Percentiles rank a stretch among this genome's conserved stretches.
phyloP scores from a whole-genome alignment of 2,888 invertebrate species.

The Polydrusus tereticollis region DNA sequence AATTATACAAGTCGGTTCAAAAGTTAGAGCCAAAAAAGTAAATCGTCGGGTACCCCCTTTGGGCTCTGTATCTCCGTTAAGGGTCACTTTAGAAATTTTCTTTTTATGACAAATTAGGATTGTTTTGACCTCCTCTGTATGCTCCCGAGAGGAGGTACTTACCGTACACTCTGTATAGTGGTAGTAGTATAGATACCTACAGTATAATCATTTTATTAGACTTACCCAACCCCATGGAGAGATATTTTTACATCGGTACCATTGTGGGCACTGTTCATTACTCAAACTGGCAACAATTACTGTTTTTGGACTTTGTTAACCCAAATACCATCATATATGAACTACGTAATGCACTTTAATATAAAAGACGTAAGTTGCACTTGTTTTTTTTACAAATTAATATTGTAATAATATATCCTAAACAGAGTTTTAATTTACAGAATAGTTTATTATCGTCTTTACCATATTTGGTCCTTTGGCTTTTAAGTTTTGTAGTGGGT shows the following conservation, averaged over 20 bases:
- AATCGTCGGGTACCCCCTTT: too few relatives aligned
- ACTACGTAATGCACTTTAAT: constrained; percentile 33
- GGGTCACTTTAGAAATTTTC: too few relatives aligned
- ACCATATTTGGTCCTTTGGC: constrained; percentile 81
- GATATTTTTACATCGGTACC: constrained; percentile 20
- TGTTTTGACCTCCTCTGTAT: too few relatives aligned
- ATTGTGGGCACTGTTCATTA: constrained; percentile 25
- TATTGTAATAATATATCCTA: not conserved
- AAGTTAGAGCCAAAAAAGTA: too few relatives aligned
- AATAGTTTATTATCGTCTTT: constrained; percentile 78
- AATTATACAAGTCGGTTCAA: too few relatives aligned
- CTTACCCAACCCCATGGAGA: constrained; percentile 18
- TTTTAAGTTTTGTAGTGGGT: constrained; percentile 79
- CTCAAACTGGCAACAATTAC: constrained; percentile 11
- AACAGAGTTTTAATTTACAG: constrained; percentile 48
- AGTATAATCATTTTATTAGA: constrained; percentile 6
- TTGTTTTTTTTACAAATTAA: too few relatives aligned
- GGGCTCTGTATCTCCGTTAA: too few relatives aligned
- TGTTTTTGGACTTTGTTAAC: constrained; percentile 19
- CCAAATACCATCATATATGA: constrained; percentile 36
- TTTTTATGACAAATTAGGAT: too few relatives aligned
- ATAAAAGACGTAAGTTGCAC: constrained; percentile 24
- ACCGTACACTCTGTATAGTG: too few relatives aligned
- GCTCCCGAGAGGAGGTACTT: too few relatives aligned
- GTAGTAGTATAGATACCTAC: too few relatives aligned